Conservation (phyloP, 2,888 invertebrate species). For the Heteromyza rotundicornis region DNA sequence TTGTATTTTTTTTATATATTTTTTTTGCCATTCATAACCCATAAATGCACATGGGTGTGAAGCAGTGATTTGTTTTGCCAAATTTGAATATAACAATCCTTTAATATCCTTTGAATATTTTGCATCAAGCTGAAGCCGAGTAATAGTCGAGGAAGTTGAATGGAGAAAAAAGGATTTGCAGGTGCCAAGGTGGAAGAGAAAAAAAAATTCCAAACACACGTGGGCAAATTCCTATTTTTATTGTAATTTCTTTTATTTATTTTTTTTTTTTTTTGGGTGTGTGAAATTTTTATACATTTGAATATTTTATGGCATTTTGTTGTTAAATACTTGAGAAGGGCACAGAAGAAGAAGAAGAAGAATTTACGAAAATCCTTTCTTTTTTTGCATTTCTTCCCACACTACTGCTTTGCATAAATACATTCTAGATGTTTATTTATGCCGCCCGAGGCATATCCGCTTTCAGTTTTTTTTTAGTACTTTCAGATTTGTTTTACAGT, state of each 20-base stretch:
- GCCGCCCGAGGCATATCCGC: slow-evolving; percentile 13
- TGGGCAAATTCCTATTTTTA: too few relatives aligned
- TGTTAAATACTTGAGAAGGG: background rate
- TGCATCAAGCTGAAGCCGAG: too few relatives aligned
- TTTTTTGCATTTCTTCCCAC: slow-evolving; percentile 8
- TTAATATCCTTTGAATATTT: slow-evolving; percentile 32
- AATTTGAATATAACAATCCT: slow-evolving; percentile 41
- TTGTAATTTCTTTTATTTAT: too few relatives aligned
- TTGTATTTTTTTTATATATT: too few relatives aligned
- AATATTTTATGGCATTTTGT: slow-evolving; percentile 21
- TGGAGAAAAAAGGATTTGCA: slow-evolving; percentile 9
- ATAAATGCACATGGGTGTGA: slow-evolving; percentile 28
- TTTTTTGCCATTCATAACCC: slow-evolving; percentile 34
- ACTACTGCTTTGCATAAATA: slow-evolving; percentile 13
- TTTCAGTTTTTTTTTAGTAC: slow-evolving; percentile 5
- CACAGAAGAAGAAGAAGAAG: too few relatives aligned
- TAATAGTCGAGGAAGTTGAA: too few relatives aligned
- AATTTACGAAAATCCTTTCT: background rate
- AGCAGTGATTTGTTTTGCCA: slow-evolving; percentile 39
- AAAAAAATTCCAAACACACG: background rate
- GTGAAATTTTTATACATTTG: slow-evolving; percentile 13
- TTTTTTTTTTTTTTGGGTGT: too few relatives aligned
- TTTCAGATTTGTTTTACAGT: background rate
- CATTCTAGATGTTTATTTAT: slow-evolving; percentile 17
- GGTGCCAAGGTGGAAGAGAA: slow-evolving; percentile 9